Evolutionary conservation across 2,797 vertebrate genomes (phyloP).

Genomic region (Rhynchotus rufescens): DNA sequence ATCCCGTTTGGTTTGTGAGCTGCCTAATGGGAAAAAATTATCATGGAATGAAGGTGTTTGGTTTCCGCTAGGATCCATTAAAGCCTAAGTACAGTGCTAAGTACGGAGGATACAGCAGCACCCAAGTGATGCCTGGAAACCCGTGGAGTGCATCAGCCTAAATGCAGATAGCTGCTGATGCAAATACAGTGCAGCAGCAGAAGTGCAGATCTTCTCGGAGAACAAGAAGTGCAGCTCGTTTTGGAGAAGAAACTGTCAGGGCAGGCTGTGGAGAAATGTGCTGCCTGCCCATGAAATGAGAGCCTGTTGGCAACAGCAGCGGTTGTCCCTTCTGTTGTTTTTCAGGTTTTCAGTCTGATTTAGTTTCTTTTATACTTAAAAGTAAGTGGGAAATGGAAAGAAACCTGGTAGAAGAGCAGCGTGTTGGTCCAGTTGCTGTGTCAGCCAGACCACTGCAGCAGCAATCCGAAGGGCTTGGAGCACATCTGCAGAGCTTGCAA

Average conservation of each 20-base stretch:
- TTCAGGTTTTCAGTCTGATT: not conserved
- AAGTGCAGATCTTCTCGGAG: not conserved
- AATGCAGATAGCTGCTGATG: slow-evolving; percentile 30
- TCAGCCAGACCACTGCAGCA: not conserved
- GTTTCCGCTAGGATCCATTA: slow-evolving; percentile 51
- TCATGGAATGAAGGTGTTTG: slow-evolving; percentile 52
- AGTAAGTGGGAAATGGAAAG: not conserved
- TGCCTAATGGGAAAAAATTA: slow-evolving; percentile 21
- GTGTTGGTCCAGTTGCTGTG: not conserved
- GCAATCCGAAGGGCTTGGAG: not conserved
- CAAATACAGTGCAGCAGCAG: not conserved
- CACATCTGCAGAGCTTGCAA: not conserved
- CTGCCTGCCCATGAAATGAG: not conserved
- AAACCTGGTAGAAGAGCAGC: not conserved
- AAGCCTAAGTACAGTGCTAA: slow-evolving; percentile 38
- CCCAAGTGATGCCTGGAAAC: not conserved
- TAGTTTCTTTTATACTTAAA: not conserved
- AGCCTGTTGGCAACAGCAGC: not conserved
- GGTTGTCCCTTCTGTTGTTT: not conserved
- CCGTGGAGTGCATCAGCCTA: not conserved
- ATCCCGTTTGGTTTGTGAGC: slow-evolving; percentile 16
- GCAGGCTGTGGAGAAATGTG: not conserved
- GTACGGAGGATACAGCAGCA: slow-evolving; percentile 12
- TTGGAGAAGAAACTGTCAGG: not conserved
- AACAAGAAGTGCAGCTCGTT: not conserved